Conservation (phyloP, 2,797 vertebrate species). For the Acridotheres tristis region DNA sequence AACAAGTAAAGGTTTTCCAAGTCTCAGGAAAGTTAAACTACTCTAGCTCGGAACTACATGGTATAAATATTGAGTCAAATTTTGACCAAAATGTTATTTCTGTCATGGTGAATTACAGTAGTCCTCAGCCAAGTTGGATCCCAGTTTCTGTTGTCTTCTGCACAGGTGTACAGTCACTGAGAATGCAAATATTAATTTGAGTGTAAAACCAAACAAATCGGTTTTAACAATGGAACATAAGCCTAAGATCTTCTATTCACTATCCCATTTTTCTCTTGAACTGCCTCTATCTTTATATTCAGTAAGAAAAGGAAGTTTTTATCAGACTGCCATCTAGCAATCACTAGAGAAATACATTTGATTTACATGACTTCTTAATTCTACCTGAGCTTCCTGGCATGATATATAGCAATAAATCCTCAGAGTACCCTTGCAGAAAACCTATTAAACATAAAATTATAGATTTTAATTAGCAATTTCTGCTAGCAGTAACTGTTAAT, state of each 20-base stretch:
- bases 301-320: background rate
- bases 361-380: background rate
- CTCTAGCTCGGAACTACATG: background rate
- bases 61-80: background rate
- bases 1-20: background rate
- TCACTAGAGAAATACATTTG: background rate
- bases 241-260: background rate
- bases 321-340: background rate
- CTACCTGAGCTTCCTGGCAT: background rate
- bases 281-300: background rate
- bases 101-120: background rate
- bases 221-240: background rate
- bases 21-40: background rate
- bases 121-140: background rate
- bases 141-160: background rate
- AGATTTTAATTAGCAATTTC: constrained; percentile 72
- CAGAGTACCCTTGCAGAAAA: constrained; percentile 19
- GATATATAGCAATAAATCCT: background rate
- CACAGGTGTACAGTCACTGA: background rate
- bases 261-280: background rate
- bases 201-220: background rate
- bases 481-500: constrained; percentile 62
- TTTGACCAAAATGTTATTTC: background rate
- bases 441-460: constrained; percentile 52
- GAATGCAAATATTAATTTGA: background rate